Base-by-base conservation (phyloP, 2,888 invertebrate genomes). In the Rhamphomyia laevipes region DNA sequence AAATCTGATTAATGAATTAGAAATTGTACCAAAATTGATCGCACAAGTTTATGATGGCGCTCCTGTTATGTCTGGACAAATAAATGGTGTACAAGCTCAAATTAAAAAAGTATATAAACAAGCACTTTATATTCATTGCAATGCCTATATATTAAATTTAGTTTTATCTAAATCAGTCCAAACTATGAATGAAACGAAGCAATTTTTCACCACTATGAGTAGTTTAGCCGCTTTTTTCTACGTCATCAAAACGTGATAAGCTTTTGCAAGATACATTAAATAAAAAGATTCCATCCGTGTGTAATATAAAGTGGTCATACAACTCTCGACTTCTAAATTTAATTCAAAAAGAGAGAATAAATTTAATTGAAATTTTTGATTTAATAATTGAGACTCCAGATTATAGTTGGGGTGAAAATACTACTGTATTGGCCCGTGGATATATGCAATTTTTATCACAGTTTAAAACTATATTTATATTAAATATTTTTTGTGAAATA, bases 41-140 rank as follows among this genome's bases (percentile, higher is more conserved):
- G 43, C 49, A 12, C 43, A 43, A 23, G 27, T 43, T 16, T 49
- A 46, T 16, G 46, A 49, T 38, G 49, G 49, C n/a, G 45, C 43
- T 6, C 47, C 43, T 43, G 43, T 47, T 43, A 43, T 47, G 47
- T 43, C 47, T 47, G 43, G 43, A 16, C 37, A 49, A 64, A 49
- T 58, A 16, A 56, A 53, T 23, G 60, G 59, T 12, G 56, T 63
- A 33, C 64, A 65, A 55, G 49, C 52, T 11, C 57, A 55, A 53
- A 55, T 62, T 12, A 56, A 53, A 51, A 54, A 59, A 49, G 52
- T 43, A 40, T 59, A 47, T 49, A 52, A 53, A 10, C 42, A 48
- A 45, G 61, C 61, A n/a, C 4, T 53, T 9, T 59, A 53, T 41
- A 55, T 57, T 33, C 58, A 59, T 53, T 58, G 57, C 47, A 55